phyloP scores from a whole-genome alignment of 1,140 invertebrate genomes.

The Drosophila gunungcola region DNA sequence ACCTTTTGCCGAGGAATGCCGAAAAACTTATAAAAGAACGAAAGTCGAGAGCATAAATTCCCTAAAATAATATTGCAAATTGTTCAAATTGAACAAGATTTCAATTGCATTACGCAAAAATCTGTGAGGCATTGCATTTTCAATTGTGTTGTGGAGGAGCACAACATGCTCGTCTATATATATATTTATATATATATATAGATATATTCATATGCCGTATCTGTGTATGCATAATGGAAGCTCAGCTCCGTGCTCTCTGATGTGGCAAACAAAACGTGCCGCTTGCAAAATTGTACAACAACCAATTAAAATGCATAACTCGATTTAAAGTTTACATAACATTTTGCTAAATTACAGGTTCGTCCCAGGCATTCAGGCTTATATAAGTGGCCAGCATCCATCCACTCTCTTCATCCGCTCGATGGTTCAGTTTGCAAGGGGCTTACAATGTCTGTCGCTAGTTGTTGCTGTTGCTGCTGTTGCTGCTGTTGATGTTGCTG shows the following conservation, averaged over 20 bases:
- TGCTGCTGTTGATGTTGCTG: conserved; percentile 54
- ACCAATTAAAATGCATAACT: conserved; percentile 83
- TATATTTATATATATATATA: background rate
- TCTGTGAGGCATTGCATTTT: conserved; percentile 51
- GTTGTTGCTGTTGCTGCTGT: conserved; percentile 41
- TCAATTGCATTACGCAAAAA: conserved; percentile 74
- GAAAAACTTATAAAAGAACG: background rate
- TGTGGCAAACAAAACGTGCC: conserved; percentile 81
- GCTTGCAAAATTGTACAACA: conserved; percentile 80
- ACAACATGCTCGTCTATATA: background rate
- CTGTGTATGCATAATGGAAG: conserved; percentile 59
- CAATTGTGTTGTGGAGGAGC: conserved; percentile 48
- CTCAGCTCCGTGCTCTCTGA: conserved; percentile 51
- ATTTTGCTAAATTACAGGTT: conserved; percentile 82
- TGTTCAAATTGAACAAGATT: conserved; percentile 54
- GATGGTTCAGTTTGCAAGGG: conserved; percentile 74
- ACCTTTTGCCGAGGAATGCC: conserved; percentile 5
- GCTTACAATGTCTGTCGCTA: conserved; percentile 78
- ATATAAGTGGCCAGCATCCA: conserved; percentile 71
- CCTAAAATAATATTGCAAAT: conserved; percentile 50
- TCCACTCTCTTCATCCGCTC: conserved; percentile 19
- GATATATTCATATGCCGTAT: conserved; percentile 43
- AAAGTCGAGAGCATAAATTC: conserved; percentile 10
- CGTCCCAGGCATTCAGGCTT: conserved; percentile 59
- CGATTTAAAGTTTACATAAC: conserved; percentile 82